Base-by-base conservation (phyloP, 2,797 vertebrate species). In the Sebastes hubbsi region DNA sequence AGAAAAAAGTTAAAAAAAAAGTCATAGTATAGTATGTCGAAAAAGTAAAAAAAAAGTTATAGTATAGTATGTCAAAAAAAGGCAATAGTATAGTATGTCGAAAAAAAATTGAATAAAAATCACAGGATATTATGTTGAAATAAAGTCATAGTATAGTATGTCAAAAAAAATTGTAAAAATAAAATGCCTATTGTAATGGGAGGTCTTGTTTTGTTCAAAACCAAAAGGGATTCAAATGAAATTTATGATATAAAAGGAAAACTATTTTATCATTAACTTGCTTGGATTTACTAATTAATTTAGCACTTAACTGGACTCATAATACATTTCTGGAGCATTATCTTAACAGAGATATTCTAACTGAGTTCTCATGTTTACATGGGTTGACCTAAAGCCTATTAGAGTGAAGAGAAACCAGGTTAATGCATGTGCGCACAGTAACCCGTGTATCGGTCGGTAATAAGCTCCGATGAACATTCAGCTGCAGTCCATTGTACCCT, bases 401-500 rank as follows among this genome's bases (percentile, higher is more conserved):
- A 16, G 12, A 54, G 52, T 27, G 0, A 8, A 2, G 29, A n/a
- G 27, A 27, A 24, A 46, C 1, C 58, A 60, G 36, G 46, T 68
- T 11, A 54, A 62, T 13, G 25, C 6, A 3, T 4, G 13, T 16
- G 25, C 4, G 32, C 29, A 20, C 20, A 38, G 55, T 36, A 75
- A 78, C 67, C 65, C 60, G 58, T 78, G 54, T 72, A 5, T 36
- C 11, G 77, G 87, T 76, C 80, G 80, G 73, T 79, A 77, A 88
- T 87, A 62, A 76, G 84, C 88, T 58, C 58, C 70, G 58, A 55
- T 71, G 63, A 83, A 84, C 85, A 55, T 27, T 67, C 36, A 49
- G 59, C 85, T 25, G 49, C 65, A 61, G 63, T 34, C 13, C 75
- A 77, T 65, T 75, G 73, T 85, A 32, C 81, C 62, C 25, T 91